Conservation (phyloP, 2,888 invertebrate species). For the Idaea dimidiata region DNA sequence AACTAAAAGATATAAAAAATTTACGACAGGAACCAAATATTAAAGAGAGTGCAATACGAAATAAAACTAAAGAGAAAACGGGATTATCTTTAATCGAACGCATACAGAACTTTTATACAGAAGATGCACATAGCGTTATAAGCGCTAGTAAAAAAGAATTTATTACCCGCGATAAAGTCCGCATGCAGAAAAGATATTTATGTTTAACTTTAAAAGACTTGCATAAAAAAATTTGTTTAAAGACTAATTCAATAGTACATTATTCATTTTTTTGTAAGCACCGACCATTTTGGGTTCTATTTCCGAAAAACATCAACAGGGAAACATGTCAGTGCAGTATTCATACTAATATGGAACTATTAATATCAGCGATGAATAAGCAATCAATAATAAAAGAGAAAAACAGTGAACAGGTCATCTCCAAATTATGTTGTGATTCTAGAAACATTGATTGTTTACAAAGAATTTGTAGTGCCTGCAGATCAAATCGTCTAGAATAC, state of each 20-base stretch:
- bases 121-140: too few species aligned
- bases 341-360: conserved; percentile 18
- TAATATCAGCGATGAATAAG: conserved; percentile 14
- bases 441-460: conserved; percentile 9
- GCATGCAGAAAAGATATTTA: too few species aligned
- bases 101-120: too few species aligned
- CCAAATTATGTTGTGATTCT: conserved; percentile 11
- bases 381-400: conserved; percentile 10
- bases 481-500: conserved; percentile 11
- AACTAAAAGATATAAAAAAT: conserved; percentile 1
- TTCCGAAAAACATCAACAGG: conserved; percentile 16
- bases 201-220: too few species aligned
- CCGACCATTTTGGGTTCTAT: conserved; percentile 22
- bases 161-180: too few species aligned
- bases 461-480: conserved; percentile 13
- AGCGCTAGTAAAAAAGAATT: too few species aligned
- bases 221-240: too few species aligned
- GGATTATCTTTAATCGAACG: too few species aligned
- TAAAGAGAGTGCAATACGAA: conserved; percentile 6
- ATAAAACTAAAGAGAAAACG: conserved; percentile 10
- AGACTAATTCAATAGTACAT: too few species aligned
- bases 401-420: conserved; percentile 9
- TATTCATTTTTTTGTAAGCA: too few species aligned
- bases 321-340: conserved; percentile 19
- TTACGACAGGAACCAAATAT: conserved; percentile 8